Percentiles rank a stretch among this genome's conserved stretches.
Evolutionary conservation across 2,797 vertebrate genomes (phyloP).

Genomic region (Lacerta viridis): DNA sequence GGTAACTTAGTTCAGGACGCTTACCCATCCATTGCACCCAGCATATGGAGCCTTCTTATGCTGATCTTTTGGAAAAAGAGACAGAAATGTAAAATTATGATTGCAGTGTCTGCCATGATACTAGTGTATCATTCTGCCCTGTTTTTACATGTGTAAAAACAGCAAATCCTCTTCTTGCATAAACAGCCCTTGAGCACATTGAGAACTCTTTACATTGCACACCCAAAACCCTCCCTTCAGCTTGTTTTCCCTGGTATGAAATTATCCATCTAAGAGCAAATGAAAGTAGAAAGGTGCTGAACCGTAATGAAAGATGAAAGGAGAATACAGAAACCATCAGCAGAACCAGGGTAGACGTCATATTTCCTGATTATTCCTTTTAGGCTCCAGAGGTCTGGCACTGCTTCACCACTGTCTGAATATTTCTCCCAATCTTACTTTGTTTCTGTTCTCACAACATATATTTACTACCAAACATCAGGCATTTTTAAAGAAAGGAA

Average conservation of each 20-base stretch:
- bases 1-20: background rate
- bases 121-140: constrained; percentile 38
- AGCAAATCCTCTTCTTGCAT: constrained; percentile 14
- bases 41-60: accelerated
- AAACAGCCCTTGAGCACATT: constrained; percentile 58
- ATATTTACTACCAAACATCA: constrained; percentile 36
- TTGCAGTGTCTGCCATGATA: background rate
- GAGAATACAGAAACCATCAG: constrained; percentile 45
- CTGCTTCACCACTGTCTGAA: constrained; percentile 49
- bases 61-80: constrained; percentile 6
- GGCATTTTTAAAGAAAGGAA: background rate
- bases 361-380: constrained; percentile 53
- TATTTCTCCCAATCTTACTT: constrained; percentile 30
- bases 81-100: background rate
- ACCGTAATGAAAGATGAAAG: constrained; percentile 63
- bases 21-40: background rate
- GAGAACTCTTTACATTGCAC: constrained; percentile 34
- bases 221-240: background rate
- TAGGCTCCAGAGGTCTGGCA: constrained; percentile 44
- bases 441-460: constrained; percentile 17
- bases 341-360: constrained; percentile 34
- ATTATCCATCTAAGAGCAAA: constrained; percentile 14
- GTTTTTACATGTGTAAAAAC: constrained; percentile 45
- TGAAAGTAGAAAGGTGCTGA: constrained; percentile 64
- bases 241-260: constrained; percentile 59